Conservation (phyloP, 2,797 vertebrate genomes). For the Zalophus californianus region DNA sequence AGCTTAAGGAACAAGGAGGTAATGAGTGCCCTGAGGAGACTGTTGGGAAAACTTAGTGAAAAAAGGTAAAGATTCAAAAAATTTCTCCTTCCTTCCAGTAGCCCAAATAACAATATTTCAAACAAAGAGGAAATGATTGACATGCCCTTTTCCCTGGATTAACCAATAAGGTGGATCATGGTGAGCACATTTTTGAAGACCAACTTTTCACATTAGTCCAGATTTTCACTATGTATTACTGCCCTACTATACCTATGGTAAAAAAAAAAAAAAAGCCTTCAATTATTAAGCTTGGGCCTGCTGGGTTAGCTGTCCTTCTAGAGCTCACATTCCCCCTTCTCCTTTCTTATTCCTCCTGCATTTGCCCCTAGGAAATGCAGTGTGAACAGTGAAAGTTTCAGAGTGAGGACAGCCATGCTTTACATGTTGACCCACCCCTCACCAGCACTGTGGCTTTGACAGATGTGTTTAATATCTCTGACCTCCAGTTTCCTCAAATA, state of each 20-base stretch:
- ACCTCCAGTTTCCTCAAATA: not conserved
- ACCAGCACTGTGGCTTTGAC: not conserved
- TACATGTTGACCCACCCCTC: not conserved
- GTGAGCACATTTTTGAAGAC: not conserved
- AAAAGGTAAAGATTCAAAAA: not conserved
- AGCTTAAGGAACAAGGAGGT: slow-evolving; percentile 81
- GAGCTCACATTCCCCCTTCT: not conserved
- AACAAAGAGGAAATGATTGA: not conserved
- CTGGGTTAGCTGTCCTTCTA: not conserved
- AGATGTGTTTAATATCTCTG: not conserved
- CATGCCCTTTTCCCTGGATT: not conserved
- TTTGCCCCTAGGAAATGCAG: not conserved
- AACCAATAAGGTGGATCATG: not conserved
- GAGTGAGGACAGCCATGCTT: not conserved
- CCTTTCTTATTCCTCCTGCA: not conserved
- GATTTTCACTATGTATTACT: not conserved
- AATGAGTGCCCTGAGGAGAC: slow-evolving; percentile 34
- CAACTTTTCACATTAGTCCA: not conserved
- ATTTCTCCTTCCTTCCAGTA: not conserved
- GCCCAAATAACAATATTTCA: not conserved
- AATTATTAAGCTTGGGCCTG: not conserved
- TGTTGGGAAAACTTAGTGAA: slow-evolving; percentile 3
- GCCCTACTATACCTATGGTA: not conserved
- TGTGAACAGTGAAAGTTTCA: not conserved
- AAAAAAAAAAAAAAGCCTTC: not conserved